These are phyloP conservation scores for Rattus rattus DNA, from an alignment of 2,113 vertebrate genomes.

Conservation along the genomic window DNA sequence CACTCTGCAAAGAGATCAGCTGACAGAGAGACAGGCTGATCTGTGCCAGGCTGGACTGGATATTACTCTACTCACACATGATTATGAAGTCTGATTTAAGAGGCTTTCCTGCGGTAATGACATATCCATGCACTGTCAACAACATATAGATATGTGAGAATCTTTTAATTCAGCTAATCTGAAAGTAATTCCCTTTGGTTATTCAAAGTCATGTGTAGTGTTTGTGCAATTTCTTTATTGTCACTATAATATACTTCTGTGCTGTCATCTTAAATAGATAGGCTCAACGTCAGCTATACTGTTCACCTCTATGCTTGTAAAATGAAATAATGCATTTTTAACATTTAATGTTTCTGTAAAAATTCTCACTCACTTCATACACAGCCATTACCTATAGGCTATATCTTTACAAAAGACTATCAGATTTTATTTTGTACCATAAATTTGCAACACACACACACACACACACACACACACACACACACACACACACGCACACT, in stretches of 20 bases:
- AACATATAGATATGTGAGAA: constrained; percentile 58
- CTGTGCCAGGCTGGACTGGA: not conserved
- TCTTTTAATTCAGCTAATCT: constrained; percentile 66
- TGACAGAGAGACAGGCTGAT: constrained; percentile 30
- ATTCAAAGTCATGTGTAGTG: constrained; percentile 60
- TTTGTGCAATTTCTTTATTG: constrained; percentile 35
- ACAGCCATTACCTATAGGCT: too few species aligned
- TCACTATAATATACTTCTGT: constrained; percentile 27
- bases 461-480: not conserved
- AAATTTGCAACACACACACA: not conserved
- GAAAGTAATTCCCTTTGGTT: constrained; percentile 51
- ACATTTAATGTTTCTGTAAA: not conserved
- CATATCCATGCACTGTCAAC: constrained; percentile 43
- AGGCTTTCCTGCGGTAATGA: constrained; percentile 49
- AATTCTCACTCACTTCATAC: not conserved
- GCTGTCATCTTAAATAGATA: not conserved
- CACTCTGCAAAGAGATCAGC: constrained; percentile 50
- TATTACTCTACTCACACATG: constrained; percentile 51
- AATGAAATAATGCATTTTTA: constrained; percentile 21
- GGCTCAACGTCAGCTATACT: not conserved
- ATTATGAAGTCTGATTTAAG: constrained; percentile 41
- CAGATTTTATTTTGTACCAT: not conserved
- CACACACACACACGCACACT: not conserved
- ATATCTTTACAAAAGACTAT: too few species aligned
- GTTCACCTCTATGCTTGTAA: not conserved